These are phyloP conservation scores for Spialia ferax DNA, from an alignment of 2,888 invertebrate species.

Conservation along the genomic window DNA sequence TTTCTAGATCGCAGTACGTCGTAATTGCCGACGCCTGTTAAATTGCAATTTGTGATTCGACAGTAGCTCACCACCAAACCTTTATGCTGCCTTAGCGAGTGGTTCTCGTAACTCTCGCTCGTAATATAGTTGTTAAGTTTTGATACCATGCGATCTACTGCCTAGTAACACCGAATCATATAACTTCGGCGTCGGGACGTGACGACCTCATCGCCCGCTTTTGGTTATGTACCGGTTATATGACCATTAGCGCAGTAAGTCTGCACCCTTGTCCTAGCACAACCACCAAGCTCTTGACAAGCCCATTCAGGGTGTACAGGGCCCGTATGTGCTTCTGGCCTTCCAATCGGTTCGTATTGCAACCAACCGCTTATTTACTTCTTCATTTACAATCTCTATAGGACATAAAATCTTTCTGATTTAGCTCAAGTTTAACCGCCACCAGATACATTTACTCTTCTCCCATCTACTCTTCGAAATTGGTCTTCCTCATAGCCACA, in stretches of 20 bases:
- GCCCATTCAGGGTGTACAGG: constrained; percentile 8
- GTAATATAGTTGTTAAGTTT: constrained; percentile 23
- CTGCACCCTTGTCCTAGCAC: constrained; percentile 14
- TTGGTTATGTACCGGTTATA: not conserved
- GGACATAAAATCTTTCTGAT: not conserved
- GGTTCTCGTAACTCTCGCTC: constrained; percentile 1
- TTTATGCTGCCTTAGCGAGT: constrained; percentile 24
- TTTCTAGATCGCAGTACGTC: not conserved
- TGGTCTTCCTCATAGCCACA: not conserved
- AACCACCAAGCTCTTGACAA: not conserved
- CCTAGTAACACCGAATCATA: not conserved
- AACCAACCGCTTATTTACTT: not conserved
- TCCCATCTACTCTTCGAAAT: not conserved
- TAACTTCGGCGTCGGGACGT: constrained; percentile 24
- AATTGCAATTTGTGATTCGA: constrained; percentile 2
- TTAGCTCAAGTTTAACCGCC: not conserved
- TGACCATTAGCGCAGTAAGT: constrained; percentile 18
- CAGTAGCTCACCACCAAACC: constrained; percentile 14
- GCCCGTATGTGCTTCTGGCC: constrained; percentile 24
- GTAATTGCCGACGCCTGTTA: constrained; percentile 1
- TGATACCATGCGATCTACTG: constrained; percentile 1
- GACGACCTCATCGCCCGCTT: constrained; percentile 27
- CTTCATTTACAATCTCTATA: too few species aligned
- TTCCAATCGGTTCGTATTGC: not conserved
- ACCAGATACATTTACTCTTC: not conserved